Conservation (phyloP, 2,888 invertebrate genomes). For the Parnassius apollo region DNA sequence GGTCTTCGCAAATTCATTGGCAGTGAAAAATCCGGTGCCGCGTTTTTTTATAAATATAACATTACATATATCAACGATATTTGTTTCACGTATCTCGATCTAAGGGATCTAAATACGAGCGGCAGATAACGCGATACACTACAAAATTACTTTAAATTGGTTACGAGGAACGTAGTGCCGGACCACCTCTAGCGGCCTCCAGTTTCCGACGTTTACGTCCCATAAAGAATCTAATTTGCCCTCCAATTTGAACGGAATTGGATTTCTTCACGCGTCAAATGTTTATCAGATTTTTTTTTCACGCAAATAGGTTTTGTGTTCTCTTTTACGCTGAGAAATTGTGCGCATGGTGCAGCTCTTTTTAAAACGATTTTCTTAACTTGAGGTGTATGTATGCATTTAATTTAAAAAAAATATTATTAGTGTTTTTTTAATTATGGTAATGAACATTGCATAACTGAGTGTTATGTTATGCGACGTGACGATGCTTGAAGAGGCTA, state of each 20-base stretch:
- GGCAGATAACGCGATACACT: not conserved
- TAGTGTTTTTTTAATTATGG: no score
- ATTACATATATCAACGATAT: no score
- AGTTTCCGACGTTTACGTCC: conserved; percentile 38
- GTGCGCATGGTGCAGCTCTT: no score
- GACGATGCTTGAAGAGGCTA: no score
- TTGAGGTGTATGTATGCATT: no score
- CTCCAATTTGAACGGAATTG: conserved; percentile 62
- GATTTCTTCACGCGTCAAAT: conserved; percentile 66
- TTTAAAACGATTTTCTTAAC: no score
- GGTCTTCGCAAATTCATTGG: no score
- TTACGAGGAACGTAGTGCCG: not conserved
- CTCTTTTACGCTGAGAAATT: conserved; percentile 15
- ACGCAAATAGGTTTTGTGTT: conserved; percentile 55
- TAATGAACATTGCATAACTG: no score
- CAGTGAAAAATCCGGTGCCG: no score
- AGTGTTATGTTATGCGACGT: no score
- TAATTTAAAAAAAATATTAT: no score
- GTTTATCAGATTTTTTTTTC: conserved; percentile 63
- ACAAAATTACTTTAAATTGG: not conserved
- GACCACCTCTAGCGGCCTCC: conserved; percentile 1
- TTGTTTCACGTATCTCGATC: not conserved
- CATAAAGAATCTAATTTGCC: conserved; percentile 60
- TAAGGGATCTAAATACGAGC: not conserved
- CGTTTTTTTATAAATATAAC: no score